Evolutionary conservation across 2,888 invertebrate genomes (phyloP), one percentile per base, ranked within the genome.

Genomic region (Schizaphis graminum): DNA sequence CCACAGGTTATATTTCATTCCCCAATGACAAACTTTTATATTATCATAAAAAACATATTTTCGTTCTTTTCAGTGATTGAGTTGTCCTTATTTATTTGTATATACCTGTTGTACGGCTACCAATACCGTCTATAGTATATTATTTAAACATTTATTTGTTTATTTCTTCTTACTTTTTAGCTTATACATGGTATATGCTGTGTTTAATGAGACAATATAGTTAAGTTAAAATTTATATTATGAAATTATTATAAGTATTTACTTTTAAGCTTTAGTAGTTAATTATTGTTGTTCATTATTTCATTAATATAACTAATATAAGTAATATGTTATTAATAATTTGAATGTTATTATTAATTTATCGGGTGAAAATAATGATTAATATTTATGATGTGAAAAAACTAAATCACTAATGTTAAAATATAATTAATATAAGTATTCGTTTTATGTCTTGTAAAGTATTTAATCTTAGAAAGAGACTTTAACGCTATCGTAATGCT

Each of bases 401-500:
- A 85, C 28, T 47, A 0, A 16, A 86, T 77, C 77, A 35, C 8
- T 3, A 77, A 77, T 35, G 35, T 35, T 67, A 35, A 77, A 77
- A 77, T 77, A 2, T 44, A 44, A 44, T 3, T 44, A 44, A 44
- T 44, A 44, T 21, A 53, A 35, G 35, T 13, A 47, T 86, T 47
- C 5, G 26, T 47, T 86, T 47, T 47, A 28, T 13, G 47, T 47
- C 16, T 86, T 47, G 44, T 47, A 13, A 47, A 44, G 86, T 47
- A 47, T 3, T 49, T 13, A 53, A 10, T n/a, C 21, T 10, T 56
- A 35, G 41, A 88, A 13, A 89, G 86, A 86, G 91, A 91, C 86
- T 91, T 91, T 57, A 92, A 87, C 87, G 92, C 92, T 24, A 28
- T 28, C 35, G 28, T 35, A n/a, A 21, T n/a, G 16, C 91, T 84